These are phyloP conservation scores for Andrena fulva DNA, from an alignment of 2,888 invertebrate genomes.

Conservation along the genomic window DNA sequence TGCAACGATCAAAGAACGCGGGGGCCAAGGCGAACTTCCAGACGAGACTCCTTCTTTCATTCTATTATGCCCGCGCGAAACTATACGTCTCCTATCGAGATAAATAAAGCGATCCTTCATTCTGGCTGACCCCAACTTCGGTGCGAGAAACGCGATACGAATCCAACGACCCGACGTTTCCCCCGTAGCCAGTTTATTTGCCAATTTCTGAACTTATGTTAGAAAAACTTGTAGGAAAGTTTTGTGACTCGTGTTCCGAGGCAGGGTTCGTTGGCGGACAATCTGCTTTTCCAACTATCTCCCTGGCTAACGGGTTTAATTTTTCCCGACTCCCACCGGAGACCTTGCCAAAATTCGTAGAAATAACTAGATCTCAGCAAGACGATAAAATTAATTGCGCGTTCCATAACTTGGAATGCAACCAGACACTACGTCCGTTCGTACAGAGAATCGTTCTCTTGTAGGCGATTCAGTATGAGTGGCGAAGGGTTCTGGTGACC, in stretches of 20 bases:
- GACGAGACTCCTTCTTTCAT: not conserved
- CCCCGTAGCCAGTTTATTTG: no score
- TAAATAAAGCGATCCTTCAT: not conserved
- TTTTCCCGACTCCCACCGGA: not conserved
- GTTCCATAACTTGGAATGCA: not conserved
- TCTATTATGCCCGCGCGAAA: not conserved
- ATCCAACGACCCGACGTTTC: no score
- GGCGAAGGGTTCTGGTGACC: no score
- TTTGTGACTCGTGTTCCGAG: no score
- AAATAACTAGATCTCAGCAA: not conserved
- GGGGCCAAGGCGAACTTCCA: no score
- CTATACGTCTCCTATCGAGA: not conserved
- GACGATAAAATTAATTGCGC: not conserved
- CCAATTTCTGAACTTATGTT: no score
- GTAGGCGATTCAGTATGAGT: not conserved
- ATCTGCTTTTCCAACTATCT: not conserved
- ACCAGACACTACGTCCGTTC: not conserved
- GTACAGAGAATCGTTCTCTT: not conserved
- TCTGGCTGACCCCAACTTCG: not conserved
- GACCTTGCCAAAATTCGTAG: not conserved
- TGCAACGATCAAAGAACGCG: constrained; percentile 17
- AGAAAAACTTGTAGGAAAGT: no score
- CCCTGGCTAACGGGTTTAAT: not conserved
- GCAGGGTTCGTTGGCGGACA: no score
- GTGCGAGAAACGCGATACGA: not conserved